Conservation (phyloP, 2,113 vertebrate species). For the Rattus rattus region DNA sequence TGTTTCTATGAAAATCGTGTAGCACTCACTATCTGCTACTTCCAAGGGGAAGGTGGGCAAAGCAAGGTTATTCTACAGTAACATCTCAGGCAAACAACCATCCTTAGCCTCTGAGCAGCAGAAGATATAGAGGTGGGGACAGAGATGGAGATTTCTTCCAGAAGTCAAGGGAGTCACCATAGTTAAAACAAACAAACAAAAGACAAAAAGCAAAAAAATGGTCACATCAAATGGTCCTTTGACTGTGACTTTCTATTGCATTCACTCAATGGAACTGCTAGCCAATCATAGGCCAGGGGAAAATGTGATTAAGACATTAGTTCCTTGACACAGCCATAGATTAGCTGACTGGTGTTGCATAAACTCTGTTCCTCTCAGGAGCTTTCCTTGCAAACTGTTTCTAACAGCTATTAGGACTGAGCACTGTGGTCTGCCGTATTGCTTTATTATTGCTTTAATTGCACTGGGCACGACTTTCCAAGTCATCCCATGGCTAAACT, state of each 20-base stretch:
- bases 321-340: neutral
- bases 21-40: neutral
- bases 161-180: neutral
- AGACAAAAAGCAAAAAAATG: neutral
- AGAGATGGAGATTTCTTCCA: neutral
- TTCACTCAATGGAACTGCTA: neutral
- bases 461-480: neutral
- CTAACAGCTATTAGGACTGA: neutral
- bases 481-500: neutral
- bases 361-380: neutral
- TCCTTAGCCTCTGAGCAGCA: neutral
- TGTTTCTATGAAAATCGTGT: neutral
- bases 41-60: neutral
- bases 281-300: neutral
- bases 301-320: neutral
- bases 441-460: neutral
- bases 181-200: neutral
- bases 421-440: neutral
- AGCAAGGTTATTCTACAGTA: neutral
- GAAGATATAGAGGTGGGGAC: no score
- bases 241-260: neutral
- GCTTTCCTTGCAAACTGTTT: neutral
- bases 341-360: neutral
- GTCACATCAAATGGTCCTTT: neutral
- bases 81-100: neutral